phyloP scores from a whole-genome alignment of 2,113 vertebrate species.

The Beaufortia kweichowensis region DNA sequence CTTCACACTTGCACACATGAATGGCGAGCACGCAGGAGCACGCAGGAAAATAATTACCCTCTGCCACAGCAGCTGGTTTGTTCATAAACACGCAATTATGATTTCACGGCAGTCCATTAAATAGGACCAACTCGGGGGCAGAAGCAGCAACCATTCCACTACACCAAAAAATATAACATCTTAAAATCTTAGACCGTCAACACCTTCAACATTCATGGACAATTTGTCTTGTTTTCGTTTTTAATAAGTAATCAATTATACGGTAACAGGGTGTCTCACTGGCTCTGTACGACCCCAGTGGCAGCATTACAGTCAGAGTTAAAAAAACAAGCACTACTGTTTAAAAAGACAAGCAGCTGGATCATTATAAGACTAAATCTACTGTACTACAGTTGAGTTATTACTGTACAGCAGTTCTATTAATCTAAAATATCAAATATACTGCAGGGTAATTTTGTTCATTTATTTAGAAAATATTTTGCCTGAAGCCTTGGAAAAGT shows the following conservation, averaged over 20 bases:
- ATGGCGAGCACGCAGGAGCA: background rate
- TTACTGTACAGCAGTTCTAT: slow-evolving; percentile 29
- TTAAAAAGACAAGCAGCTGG: background rate
- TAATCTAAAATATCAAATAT: slow-evolving; percentile 2
- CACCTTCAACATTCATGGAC: slow-evolving; percentile 83
- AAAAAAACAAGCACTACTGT: background rate
- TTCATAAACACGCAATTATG: slow-evolving; percentile 78
- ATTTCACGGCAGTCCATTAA: slow-evolving; percentile 75
- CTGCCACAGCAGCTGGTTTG: slow-evolving; percentile 76
- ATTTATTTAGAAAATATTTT: too few species aligned
- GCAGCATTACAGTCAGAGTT: background rate
- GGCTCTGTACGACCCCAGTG: slow-evolving; percentile 47
- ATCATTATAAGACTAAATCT: background rate
- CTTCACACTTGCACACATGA: slow-evolving; percentile 31
- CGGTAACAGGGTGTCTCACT: slow-evolving; percentile 73
- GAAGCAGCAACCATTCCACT: background rate
- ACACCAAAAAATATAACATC: slow-evolving; percentile 48
- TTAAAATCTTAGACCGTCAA: slow-evolving; percentile 74
- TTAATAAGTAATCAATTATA: slow-evolving; percentile 96
- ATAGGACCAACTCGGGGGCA: slow-evolving; percentile 70
- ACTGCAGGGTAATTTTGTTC: background rate
- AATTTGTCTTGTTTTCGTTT: slow-evolving; percentile 87
- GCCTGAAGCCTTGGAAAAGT: too few species aligned
- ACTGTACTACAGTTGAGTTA: background rate
- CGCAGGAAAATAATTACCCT: slow-evolving; percentile 73